These are phyloP conservation scores for Cryptops parisi DNA, from an alignment of 2,888 invertebrate species.

Conservation along the genomic window DNA sequence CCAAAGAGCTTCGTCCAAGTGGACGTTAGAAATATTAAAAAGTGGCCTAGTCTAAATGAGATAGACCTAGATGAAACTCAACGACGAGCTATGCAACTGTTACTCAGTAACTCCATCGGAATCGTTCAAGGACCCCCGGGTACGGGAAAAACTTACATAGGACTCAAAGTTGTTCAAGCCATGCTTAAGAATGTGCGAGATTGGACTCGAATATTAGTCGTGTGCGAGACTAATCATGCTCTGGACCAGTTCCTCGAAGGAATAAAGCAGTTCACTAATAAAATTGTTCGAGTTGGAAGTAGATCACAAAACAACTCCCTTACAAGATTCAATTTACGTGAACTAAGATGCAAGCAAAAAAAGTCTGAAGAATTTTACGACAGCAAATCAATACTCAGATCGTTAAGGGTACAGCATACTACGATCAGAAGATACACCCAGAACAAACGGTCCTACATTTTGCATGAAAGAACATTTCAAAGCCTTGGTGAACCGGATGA, in stretches of 20 bases:
- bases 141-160: conserved; percentile 70
- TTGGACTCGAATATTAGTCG: conserved; percentile 51
- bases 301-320: conserved; percentile 39
- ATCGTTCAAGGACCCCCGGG: conserved; percentile 63
- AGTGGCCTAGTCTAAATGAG: conserved; percentile 37
- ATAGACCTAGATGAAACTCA: conserved; percentile 51
- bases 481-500: background rate
- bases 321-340: background rate
- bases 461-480: background rate
- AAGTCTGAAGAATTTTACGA: background rate
- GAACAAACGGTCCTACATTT: background rate
- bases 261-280: conserved; percentile 39
- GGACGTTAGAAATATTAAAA: too few relatives aligned
- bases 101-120: conserved; percentile 53
- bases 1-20: too few relatives aligned
- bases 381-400: background rate
- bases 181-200: conserved; percentile 42
- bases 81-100: conserved; percentile 47
- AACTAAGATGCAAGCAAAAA: background rate
- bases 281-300: conserved; percentile 52
- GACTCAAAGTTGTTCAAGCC: conserved; percentile 54
- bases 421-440: background rate
- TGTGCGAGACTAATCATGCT: conserved; percentile 75
- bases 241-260: conserved; percentile 71
- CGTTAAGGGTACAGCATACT: background rate